A percentile compares a stretch with the other conserved stretches of the same genome.
These are phyloP conservation scores for Oscheius sp. DNA, from an alignment of 2,888 invertebrate species.

Conservation along the genomic window DNA sequence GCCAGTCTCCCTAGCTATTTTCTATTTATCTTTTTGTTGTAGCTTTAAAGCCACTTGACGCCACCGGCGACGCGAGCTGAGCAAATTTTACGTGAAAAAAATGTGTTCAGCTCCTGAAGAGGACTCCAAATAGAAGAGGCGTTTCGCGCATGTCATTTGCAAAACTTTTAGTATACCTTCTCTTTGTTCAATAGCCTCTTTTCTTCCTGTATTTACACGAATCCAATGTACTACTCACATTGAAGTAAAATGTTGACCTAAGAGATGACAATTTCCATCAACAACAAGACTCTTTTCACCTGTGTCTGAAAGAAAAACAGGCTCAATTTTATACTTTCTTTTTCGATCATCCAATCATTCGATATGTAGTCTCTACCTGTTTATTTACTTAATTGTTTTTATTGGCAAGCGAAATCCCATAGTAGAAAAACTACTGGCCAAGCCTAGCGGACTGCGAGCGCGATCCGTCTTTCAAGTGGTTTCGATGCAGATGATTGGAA, in stretches of 20 bases:
- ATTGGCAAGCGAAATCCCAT: background rate
- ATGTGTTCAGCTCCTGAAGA: background rate
- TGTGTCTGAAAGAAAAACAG: background rate
- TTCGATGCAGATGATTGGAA: conserved; percentile 18
- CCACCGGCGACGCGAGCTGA: too few relatives aligned
- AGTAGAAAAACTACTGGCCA: background rate
- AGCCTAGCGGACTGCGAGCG: background rate
- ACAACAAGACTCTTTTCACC: background rate
- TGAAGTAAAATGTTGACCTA: background rate
- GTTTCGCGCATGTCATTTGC: background rate
- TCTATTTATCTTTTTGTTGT: conserved; percentile 30
- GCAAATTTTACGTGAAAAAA: conserved; percentile 24
- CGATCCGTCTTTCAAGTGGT: conserved; percentile 26
- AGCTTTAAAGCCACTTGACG: conserved; percentile 20
- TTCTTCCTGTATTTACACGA: background rate
- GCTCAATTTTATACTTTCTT: background rate
- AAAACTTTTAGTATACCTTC: background rate
- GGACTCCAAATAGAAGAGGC: background rate
- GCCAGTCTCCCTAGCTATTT: conserved; percentile 26
- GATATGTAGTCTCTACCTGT: background rate
- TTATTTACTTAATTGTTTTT: background rate
- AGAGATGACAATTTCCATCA: background rate
- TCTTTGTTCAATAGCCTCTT: background rate
- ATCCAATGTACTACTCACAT: too few relatives aligned
- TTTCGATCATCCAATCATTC: background rate